Evolutionary conservation across 2,113 vertebrate genomes (phyloP).

Genomic region (Myrmecophaga tridactyla): DNA sequence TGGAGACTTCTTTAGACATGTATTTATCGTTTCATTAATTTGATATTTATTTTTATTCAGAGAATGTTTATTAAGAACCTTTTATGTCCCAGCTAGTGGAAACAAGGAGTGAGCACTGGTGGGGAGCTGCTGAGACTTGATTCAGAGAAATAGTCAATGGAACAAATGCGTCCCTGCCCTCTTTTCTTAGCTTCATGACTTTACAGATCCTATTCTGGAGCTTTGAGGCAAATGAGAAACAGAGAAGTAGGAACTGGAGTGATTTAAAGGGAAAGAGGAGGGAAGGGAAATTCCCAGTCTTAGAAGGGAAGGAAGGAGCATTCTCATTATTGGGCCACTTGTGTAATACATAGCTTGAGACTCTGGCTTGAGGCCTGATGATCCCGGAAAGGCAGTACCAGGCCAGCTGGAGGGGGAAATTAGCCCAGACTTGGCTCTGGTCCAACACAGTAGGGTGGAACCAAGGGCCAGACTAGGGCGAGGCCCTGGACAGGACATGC

Average conservation of each 20-base stretch:
- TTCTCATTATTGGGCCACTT: background rate
- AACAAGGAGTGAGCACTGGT: background rate
- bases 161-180: background rate
- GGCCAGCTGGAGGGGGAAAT: slow-evolving; percentile 44
- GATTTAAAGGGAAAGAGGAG: background rate
- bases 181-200: background rate
- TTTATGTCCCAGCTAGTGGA: background rate
- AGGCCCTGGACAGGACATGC: slow-evolving; percentile 35
- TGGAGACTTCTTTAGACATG: background rate
- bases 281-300: slow-evolving; percentile 1
- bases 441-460: slow-evolving; percentile 56
- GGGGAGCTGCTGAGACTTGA: background rate
- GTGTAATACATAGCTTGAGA: slow-evolving; percentile 21
- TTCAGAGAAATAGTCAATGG: background rate
- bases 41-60: slow-evolving; percentile 16
- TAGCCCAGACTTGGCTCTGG: slow-evolving; percentile 36
- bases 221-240: background rate
- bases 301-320: background rate
- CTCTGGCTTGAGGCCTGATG: slow-evolving; percentile 35
- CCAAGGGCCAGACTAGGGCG: background rate
- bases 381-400: slow-evolving; percentile 52
- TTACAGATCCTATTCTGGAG: background rate
- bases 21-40: slow-evolving; percentile 17
- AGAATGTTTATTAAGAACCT: slow-evolving; percentile 16
- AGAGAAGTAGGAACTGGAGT: background rate